A percentile compares a stretch with the other conserved stretches of the same genome.
phyloP scores from a whole-genome alignment of 2,113 vertebrate genomes.

The Hyaena hyaena region DNA sequence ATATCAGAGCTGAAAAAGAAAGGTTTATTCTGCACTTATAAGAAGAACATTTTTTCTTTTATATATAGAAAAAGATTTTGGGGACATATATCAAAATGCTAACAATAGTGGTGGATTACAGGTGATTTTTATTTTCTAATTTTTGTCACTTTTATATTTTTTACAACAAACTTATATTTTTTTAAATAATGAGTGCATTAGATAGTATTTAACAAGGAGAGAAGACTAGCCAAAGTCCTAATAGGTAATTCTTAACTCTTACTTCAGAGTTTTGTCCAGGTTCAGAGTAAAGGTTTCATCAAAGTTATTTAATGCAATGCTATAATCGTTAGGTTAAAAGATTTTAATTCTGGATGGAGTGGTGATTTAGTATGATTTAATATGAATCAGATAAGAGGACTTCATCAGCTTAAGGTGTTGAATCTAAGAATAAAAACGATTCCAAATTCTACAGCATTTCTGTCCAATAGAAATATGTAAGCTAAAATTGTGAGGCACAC shows the following conservation, averaged over 20 bases:
- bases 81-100: background rate
- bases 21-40: background rate
- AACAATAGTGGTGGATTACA: background rate
- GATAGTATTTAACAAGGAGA: background rate
- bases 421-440: background rate
- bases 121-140: background rate
- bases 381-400: background rate
- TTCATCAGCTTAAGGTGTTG: background rate
- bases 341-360: background rate
- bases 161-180: background rate
- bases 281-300: background rate
- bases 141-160: background rate
- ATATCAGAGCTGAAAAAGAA: background rate
- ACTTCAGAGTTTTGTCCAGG: background rate
- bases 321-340: background rate
- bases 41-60: background rate
- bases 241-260: background rate
- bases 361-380: background rate
- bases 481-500: background rate
- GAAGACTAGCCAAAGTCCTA: background rate
- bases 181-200: background rate
- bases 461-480: background rate
- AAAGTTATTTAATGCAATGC: background rate
- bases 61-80: background rate
- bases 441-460: background rate